Conservation (phyloP, 2,888 invertebrate genomes). For the Heliconius aoede region DNA sequence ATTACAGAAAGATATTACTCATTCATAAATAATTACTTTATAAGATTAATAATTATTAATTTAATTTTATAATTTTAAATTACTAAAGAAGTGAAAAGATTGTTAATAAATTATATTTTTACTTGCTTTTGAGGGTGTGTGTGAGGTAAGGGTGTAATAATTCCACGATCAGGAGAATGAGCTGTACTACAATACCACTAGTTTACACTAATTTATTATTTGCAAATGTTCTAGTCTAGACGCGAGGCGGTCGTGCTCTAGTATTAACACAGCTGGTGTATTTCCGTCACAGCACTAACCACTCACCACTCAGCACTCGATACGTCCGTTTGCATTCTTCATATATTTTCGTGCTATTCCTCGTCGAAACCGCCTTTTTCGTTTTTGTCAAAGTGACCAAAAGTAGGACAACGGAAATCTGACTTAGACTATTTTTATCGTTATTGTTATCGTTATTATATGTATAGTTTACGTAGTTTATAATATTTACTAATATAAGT, state of each 20-base stretch:
- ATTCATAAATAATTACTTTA: no score
- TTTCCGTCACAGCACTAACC: not conserved
- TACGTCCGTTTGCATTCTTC: conserved; percentile 4
- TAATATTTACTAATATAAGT: no score
- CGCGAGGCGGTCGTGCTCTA: not conserved
- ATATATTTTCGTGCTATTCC: conserved; percentile 10
- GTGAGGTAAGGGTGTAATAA: no score
- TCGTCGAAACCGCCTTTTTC: not conserved
- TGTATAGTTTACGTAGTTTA: no score
- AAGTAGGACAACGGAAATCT: not conserved
- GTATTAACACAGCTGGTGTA: conserved; percentile 10
- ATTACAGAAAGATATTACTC: no score
- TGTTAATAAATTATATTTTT: no score
- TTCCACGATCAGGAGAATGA: conserved; percentile 9
- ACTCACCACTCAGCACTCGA: not conserved
- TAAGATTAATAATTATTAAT: no score
- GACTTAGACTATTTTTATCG: not conserved
- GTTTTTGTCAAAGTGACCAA: not conserved
- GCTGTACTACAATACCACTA: not conserved
- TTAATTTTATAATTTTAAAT: no score
- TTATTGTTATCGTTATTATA: no score
- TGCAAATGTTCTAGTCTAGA: conserved; percentile 16
- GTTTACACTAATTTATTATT: conserved; percentile 13
- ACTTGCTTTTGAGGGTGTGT: no score
- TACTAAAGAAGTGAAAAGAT: no score